Percentiles rank a stretch among this genome's conserved stretches.
These are phyloP conservation scores for Synergus laeviventris DNA, from an alignment of 2,888 invertebrate species.

Conservation along the genomic window DNA sequence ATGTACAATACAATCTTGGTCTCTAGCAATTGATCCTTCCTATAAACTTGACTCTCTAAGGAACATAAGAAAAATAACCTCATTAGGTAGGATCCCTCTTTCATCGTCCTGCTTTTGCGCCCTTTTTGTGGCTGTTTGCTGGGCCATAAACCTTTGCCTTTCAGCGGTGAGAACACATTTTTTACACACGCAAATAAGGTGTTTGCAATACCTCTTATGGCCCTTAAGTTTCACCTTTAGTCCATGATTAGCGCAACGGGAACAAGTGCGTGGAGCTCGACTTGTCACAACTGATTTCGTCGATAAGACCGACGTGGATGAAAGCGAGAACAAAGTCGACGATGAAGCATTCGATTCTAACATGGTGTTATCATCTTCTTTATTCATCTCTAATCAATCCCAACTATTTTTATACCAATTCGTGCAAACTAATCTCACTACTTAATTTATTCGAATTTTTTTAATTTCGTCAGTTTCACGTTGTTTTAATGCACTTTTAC, in stretches of 20 bases:
- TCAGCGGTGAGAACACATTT: constrained; percentile 92
- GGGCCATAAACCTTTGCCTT: constrained; percentile 92
- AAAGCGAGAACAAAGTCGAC: not conserved
- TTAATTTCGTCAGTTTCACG: not conserved
- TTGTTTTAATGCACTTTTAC: not conserved
- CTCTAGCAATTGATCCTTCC: constrained; percentile 1
- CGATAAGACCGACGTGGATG: too few species aligned
- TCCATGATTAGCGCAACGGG: constrained; percentile 93
- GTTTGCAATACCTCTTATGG: constrained; percentile 94
- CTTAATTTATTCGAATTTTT: not conserved
- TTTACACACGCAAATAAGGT: constrained; percentile 89
- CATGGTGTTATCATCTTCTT: not conserved
- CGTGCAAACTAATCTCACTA: not conserved
- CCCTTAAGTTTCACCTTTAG: constrained; percentile 92
- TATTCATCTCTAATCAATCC: constrained; percentile 1
- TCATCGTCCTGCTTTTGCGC: constrained; percentile 90
- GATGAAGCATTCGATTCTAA: not conserved
- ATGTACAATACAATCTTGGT: not conserved
- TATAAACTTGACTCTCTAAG: not conserved
- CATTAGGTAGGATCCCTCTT: not conserved
- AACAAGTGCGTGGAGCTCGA: constrained; percentile 84
- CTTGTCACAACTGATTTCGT: not conserved
- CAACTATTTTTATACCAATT: not conserved
- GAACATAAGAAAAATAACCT: constrained; percentile 20
- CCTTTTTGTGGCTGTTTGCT: constrained; percentile 88